These are phyloP conservation scores for Phaethon lepturus DNA, from an alignment of 2,113 vertebrate genomes.

Conservation along the genomic window DNA sequence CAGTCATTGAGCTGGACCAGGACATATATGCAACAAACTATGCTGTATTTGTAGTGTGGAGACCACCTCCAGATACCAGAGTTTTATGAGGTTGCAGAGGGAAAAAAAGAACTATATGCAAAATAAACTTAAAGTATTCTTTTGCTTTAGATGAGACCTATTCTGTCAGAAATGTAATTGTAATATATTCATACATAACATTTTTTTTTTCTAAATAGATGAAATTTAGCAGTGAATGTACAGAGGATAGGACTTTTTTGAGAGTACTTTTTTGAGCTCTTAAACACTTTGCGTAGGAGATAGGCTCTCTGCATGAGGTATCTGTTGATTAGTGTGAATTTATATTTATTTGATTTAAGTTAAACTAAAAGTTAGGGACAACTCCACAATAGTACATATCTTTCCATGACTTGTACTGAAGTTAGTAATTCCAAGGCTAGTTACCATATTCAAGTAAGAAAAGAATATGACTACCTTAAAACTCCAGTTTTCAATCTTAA, in stretches of 20 bases:
- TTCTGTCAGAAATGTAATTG: neutral
- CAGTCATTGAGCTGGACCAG: neutral
- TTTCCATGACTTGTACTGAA: neutral
- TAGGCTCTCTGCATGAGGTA: neutral
- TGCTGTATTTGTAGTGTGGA: neutral
- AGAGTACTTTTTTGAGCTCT: neutral
- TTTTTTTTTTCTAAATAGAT: neutral
- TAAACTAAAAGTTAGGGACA: neutral
- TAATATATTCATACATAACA: neutral
- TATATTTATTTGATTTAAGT: neutral
- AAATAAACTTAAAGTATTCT: neutral
- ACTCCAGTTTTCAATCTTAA: neutral
- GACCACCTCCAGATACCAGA: neutral
- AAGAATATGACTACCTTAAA: neutral
- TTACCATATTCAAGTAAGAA: neutral
- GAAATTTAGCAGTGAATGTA: neutral
- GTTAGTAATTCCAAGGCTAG: neutral
- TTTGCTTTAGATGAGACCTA: neutral
- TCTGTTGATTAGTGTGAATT: neutral
- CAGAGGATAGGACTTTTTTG: rapidly evolving
- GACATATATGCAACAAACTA: neutral
- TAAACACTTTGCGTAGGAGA: neutral
- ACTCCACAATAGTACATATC: neutral
- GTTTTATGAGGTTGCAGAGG: neutral
- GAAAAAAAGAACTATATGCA: neutral